phyloP scores from a whole-genome alignment of 1,140 invertebrate species.

The Elymnias hypermnestra region DNA sequence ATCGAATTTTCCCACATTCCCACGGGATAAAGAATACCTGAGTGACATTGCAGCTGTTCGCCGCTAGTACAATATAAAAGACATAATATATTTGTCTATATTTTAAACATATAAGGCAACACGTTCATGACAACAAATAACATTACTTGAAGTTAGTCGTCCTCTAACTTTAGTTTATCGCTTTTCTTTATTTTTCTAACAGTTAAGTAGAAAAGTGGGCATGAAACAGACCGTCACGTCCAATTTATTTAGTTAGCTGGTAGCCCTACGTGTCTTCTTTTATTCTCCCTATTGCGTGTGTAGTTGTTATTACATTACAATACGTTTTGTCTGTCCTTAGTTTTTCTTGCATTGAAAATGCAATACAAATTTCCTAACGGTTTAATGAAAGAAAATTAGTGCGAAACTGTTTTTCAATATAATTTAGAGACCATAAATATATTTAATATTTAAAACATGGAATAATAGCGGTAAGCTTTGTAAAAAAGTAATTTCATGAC shows the following conservation, averaged over 20 bases:
- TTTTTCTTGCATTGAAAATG: no score
- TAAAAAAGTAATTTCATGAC: no score
- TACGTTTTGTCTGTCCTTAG: slow-evolving; percentile 3
- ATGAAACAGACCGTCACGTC: slow-evolving; percentile 26
- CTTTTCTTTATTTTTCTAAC: slow-evolving; percentile 12
- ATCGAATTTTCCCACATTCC: no score
- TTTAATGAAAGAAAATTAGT: no score
- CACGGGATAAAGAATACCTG: no score
- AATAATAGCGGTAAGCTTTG: no score
- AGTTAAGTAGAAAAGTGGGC: slow-evolving; percentile 21
- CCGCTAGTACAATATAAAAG: no score
- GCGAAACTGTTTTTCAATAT: no score
- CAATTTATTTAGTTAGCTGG: slow-evolving; percentile 28
- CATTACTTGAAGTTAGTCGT: slow-evolving; percentile 5
- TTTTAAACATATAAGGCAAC: neutral
- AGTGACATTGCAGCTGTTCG: no score
- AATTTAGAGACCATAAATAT: no score
- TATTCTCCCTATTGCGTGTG: slow-evolving; percentile 17
- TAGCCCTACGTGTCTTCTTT: slow-evolving; percentile 18
- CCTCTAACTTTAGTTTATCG: slow-evolving; percentile 3
- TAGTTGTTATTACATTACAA: slow-evolving; percentile 17
- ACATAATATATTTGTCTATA: neutral
- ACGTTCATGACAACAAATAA: slow-evolving; percentile 1
- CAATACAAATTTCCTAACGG: no score
- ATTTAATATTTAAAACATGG: no score